Conservation (phyloP, 2,797 vertebrate species). For the Knipowitschia caucasica region DNA sequence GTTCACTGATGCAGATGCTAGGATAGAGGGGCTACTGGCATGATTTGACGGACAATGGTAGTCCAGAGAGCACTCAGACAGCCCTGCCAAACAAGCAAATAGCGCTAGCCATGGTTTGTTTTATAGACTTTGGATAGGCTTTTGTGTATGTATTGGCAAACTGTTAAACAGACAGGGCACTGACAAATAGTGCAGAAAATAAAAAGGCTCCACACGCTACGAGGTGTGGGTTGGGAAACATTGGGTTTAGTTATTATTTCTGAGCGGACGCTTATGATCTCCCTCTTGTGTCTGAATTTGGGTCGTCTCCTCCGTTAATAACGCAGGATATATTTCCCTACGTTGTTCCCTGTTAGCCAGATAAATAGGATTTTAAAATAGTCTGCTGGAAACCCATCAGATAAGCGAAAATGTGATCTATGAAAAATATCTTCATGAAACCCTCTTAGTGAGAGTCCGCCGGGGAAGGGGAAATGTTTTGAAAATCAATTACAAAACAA, state of each 20-base stretch:
- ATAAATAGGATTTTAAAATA: constrained; percentile 73
- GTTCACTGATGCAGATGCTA: constrained; percentile 57
- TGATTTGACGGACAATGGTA: constrained; percentile 69
- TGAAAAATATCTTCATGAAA: constrained; percentile 65
- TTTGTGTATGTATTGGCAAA: constrained; percentile 12
- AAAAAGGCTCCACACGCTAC: constrained; percentile 38
- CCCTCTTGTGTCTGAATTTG: constrained; percentile 58
- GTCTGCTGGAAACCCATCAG: constrained; percentile 57
- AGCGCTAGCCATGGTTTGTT: constrained; percentile 41
- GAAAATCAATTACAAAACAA: too few relatives aligned
- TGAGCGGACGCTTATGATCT: constrained; percentile 63
- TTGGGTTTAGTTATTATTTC: constrained; percentile 63
- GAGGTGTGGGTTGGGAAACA: constrained; percentile 44
- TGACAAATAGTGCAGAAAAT: constrained; percentile 29
- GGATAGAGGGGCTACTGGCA: constrained; percentile 53
- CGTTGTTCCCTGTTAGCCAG: constrained; percentile 54
- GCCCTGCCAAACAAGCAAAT: constrained; percentile 55
- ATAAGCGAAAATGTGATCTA: constrained; percentile 57
- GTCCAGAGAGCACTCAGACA: constrained; percentile 51
- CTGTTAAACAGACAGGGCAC: constrained; percentile 8
- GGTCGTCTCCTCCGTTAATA: constrained; percentile 62
- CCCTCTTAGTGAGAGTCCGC: constrained; percentile 54
- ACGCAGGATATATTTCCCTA: constrained; percentile 61
- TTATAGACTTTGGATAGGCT: constrained; percentile 45
- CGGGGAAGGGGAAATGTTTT: too few relatives aligned